Percentiles rank a stretch among this genome's conserved stretches.
Conservation (phyloP, 2,888 invertebrate species). For the Dascillus cervinus region DNA sequence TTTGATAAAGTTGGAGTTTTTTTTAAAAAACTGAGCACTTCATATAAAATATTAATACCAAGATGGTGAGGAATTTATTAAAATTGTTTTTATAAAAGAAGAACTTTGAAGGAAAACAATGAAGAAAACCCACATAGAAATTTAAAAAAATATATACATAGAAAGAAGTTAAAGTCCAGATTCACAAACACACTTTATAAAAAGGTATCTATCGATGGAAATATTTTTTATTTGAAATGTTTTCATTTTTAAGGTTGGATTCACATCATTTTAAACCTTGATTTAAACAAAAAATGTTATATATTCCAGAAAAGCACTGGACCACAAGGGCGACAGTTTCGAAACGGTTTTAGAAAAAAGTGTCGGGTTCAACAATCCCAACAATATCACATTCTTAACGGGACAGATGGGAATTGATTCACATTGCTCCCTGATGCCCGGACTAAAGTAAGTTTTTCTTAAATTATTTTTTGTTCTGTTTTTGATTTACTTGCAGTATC, state of each 20-base stretch:
- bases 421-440: conserved; percentile 61
- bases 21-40: too few species aligned
- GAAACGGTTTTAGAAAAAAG: conserved; percentile 76
- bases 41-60: too few species aligned
- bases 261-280: too few species aligned
- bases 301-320: conserved; percentile 69
- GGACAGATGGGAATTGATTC: conserved; percentile 65
- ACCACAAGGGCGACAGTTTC: conserved; percentile 71
- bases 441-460: conserved; percentile 54
- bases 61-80: too few species aligned
- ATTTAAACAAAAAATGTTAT: too few species aligned
- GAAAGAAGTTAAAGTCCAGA: conserved; percentile 10
- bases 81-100: too few species aligned
- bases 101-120: too few species aligned
- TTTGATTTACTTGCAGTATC: too few species aligned
- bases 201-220: conserved; percentile 12
- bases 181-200: conserved; percentile 20
- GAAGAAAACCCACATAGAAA: neutral
- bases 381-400: conserved; percentile 76
- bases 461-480: conserved; percentile 3
- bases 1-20: too few species aligned
- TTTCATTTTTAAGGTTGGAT: conserved; percentile 8
- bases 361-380: conserved; percentile 83
- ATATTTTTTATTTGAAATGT: neutral
- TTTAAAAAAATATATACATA: neutral